Percentiles rank a stretch among this genome's conserved stretches.
phyloP scores from a whole-genome alignment of 2,888 invertebrate species.

The Tipula vernalis region DNA sequence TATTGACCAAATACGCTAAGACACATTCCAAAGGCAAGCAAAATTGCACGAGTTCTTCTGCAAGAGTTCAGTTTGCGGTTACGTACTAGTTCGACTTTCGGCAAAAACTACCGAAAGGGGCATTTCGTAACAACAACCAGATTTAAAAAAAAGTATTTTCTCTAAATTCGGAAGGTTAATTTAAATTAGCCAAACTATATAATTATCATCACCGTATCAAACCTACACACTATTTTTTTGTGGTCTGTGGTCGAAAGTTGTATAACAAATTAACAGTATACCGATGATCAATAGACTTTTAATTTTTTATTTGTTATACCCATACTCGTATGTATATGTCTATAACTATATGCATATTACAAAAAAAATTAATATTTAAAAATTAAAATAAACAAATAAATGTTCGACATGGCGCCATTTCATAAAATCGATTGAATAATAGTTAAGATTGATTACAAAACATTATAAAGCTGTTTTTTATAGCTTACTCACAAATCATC shows the following conservation, averaged over 20 bases:
- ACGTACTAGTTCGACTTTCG: too few species aligned
- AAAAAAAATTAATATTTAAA: neutral
- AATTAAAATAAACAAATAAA: neutral
- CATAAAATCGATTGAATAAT: neutral
- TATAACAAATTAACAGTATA: neutral
- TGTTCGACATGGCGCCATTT: neutral
- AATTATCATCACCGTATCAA: neutral
- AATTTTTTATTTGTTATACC: neutral
- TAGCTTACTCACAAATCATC: too few species aligned
- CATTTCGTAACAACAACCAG: too few species aligned
- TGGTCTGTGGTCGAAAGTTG: neutral
- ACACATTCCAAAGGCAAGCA: too few species aligned
- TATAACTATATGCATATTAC: neutral
- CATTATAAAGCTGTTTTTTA: too few species aligned
- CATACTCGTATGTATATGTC: too few species aligned
- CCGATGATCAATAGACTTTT: neutral
- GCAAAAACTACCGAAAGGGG: too few species aligned
- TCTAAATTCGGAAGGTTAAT: neutral
- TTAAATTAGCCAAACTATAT: neutral
- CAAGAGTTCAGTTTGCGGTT: too few species aligned
- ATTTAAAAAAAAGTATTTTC: too few species aligned
- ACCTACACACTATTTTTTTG: neutral
- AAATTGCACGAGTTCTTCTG: too few species aligned
- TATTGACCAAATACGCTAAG: too few species aligned
- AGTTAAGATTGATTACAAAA: neutral